Evolutionary conservation across 1,140 invertebrate species (phyloP).

Genomic region (Drosophila gunungcola): DNA sequence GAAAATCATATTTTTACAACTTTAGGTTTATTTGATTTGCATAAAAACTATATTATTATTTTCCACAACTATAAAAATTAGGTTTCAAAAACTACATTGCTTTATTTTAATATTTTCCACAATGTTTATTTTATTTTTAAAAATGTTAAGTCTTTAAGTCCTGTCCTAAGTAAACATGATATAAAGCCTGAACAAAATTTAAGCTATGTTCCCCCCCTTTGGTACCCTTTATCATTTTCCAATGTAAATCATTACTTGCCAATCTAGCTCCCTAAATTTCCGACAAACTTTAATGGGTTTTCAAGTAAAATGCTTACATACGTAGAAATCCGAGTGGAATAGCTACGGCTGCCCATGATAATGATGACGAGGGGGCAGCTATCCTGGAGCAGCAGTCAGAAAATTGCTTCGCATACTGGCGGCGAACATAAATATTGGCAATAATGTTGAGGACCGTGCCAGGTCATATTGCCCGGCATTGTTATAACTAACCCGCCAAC

Average conservation of each 20-base stretch:
- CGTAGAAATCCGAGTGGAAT: slow-evolving; percentile 2
- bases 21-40: too few relatives aligned
- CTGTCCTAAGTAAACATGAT: too few relatives aligned
- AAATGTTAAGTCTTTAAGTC: too few relatives aligned
- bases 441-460: slow-evolving; percentile 34
- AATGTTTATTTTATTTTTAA: too few relatives aligned
- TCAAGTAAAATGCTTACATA: slow-evolving; percentile 19
- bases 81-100: too few relatives aligned
- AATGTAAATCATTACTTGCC: background rate
- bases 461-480: slow-evolving; percentile 40
- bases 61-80: too few relatives aligned
- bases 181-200: too few relatives aligned
- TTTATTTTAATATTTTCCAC: background rate
- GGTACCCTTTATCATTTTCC: background rate
- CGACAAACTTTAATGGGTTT: slow-evolving; percentile 30
- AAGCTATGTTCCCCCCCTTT: too few relatives aligned
- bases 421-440: slow-evolving; percentile 68
- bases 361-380: slow-evolving; percentile 38
- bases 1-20: too few relatives aligned
- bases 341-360: slow-evolving; percentile 11
- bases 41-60: too few relatives aligned
- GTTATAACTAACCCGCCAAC: slow-evolving; percentile 26
- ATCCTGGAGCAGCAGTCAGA: slow-evolving; percentile 9
- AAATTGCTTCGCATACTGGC: slow-evolving; percentile 39
- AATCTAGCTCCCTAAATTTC: slow-evolving; percentile 1